Evolutionary conservation across 1,140 invertebrate genomes (phyloP).

Genomic region (Protaetia brevitarsis): DNA sequence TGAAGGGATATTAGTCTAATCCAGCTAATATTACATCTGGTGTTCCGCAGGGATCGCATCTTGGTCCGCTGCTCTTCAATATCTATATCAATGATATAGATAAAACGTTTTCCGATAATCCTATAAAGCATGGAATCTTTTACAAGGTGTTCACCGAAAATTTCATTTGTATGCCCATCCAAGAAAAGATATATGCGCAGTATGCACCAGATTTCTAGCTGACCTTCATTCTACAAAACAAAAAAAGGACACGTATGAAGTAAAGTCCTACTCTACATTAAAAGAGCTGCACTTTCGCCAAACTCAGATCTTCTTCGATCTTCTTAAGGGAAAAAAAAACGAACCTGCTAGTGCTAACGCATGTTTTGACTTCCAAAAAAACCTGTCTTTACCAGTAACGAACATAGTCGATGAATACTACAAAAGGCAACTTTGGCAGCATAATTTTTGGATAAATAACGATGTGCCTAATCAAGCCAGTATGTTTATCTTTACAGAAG

Average conservation of each 20-base stretch:
- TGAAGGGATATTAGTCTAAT: too few relatives aligned
- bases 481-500: constrained; percentile 19
- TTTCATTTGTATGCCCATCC: not conserved
- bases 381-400: not conserved
- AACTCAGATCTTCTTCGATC: not conserved
- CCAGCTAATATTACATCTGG: too few relatives aligned
- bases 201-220: too few relatives aligned
- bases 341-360: not conserved
- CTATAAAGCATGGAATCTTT: too few relatives aligned
- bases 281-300: not conserved
- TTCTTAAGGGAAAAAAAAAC: not conserved
- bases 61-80: too few relatives aligned
- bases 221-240: not conserved
- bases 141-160: not conserved
- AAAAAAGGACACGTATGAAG: not conserved
- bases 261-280: too few relatives aligned
- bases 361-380: constrained; percentile 21
- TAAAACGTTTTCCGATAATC: too few relatives aligned
- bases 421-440: constrained; percentile 19
- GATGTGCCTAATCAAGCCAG: not conserved
- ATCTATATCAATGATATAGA: too few relatives aligned
- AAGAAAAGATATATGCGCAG: not conserved
- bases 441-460: constrained; percentile 23
- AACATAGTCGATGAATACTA: constrained; percentile 22
- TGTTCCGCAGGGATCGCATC: too few relatives aligned